Base-by-base conservation (phyloP, 2,797 vertebrate species). In the Pyrocephalus nanus region DNA sequence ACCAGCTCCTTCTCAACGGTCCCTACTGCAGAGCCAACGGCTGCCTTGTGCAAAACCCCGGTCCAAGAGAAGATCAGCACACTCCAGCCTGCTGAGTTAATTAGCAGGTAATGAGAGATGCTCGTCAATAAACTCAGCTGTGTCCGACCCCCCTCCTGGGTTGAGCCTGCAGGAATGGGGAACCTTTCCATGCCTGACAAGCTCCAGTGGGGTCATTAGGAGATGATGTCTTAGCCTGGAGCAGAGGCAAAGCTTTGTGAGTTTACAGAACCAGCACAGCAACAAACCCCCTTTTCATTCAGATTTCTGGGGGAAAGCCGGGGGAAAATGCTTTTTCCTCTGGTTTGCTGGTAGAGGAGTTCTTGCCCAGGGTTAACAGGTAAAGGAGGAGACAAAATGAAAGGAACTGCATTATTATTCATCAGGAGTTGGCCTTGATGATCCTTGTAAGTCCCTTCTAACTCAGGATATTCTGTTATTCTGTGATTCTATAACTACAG, bases 81-180 rank as follows among this genome's bases (percentile, higher is more conserved):
- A n/a, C n/a, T 77, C 27, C 73, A 73, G 85, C 87, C 87, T 43
- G 94, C 91, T 92, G 94, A 50, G 94, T 58, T 96, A 96, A 92
- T 92, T 85, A 93, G 72, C 85, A 92, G 87, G 91, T 95, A 95
- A 96, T 93, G 82, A 95, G 94, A 85, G 90, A 86, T n/a, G 78
- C 82, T 87, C 34, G 17, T 90, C 91, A 93, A 96, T 92, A 88
- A 92, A 82, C 69, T 43, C 91, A 92, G 94, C 90, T 61, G 81
- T 25, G 83, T 16, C 91, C 53, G 54, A 67, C n/a, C 45, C 84
- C 70, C 85, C 57, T 92, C 87, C 78, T 30, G 91, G 60, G 77
- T 9, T 2, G 45, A 69, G 50, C 50, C 93, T 80, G 76, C 69
- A 77, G 88, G 74, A 48, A 70, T 43, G 1, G 0, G 23, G 60